phyloP scores from a whole-genome alignment of 2,113 vertebrate genomes.

The Pleuronectes platessa region DNA sequence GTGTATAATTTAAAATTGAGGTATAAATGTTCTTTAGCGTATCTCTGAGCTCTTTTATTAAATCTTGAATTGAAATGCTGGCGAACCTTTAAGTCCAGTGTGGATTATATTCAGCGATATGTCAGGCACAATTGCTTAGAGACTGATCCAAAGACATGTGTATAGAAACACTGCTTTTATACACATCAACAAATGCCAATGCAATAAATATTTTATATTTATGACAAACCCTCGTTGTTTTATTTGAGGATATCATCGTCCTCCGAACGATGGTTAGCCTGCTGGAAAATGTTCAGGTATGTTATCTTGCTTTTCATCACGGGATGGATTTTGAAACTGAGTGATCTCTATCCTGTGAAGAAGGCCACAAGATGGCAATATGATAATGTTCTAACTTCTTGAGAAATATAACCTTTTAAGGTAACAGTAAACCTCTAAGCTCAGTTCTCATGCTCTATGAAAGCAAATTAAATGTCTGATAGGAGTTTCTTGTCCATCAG shows the following conservation, averaged over 20 bases:
- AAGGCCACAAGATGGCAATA: conserved; percentile 9
- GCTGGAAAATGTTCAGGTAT: no score
- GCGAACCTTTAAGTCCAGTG: not conserved
- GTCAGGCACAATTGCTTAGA: conserved; percentile 6
- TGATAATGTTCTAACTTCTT: no score
- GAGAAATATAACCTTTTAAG: no score
- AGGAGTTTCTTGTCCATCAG: no score
- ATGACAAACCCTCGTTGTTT: conserved; percentile 48
- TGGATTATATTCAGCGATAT: conserved; percentile 29
- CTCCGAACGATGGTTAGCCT: no score
- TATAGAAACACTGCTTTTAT: conserved; percentile 45
- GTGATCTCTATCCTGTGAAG: not conserved
- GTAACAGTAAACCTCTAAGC: no score
- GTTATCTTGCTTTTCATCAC: no score
- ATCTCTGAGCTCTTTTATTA: conserved; percentile 47
- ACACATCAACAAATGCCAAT: conserved; percentile 37
- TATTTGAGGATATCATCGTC: not conserved
- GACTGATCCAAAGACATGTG: conserved; percentile 60
- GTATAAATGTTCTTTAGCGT: conserved; percentile 51
- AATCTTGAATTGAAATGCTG: conserved; percentile 32
- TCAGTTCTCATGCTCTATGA: no score
- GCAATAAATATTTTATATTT: conserved; percentile 79
- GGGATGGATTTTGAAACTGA: no score
- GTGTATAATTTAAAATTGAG: conserved; percentile 60
- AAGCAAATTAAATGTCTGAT: no score